Conservation (phyloP, 1,140 invertebrate genomes). For the Pteromalus puparum region DNA sequence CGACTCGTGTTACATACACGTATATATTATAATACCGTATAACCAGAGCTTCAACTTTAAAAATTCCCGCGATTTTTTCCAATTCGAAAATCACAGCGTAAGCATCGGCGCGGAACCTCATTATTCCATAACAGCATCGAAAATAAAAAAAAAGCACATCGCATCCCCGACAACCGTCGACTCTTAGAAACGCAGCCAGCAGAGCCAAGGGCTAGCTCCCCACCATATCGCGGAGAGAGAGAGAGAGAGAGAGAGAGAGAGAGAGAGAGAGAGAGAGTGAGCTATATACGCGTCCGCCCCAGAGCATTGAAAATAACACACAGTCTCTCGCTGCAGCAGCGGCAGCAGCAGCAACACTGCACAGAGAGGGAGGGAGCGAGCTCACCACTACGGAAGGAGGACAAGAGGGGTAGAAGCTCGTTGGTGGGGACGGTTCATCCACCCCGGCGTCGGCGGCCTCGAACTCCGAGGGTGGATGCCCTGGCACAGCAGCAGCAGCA, state of each 20-base stretch:
- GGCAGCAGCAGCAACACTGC: background rate
- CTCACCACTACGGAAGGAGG: background rate
- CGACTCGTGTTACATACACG: no score
- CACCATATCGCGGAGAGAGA: no score
- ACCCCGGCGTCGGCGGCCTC: conserved; percentile 57
- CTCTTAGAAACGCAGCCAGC: background rate
- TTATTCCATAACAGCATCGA: no score
- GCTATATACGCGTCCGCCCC: background rate
- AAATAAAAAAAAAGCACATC: background rate
- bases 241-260: no score
- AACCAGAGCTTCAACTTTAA: no score
- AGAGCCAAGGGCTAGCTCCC: background rate
- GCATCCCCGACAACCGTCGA: no score
- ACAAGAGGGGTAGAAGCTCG: background rate
- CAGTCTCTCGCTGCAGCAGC: background rate
- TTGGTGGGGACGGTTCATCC: conserved; percentile 62
- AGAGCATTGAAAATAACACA: background rate
- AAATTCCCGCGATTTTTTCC: no score
- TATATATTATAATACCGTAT: no score
- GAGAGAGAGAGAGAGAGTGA: no score
- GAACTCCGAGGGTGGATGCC: conserved; percentile 32
- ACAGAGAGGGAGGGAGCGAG: background rate
- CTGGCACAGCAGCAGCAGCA: background rate
- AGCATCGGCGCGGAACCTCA: no score
- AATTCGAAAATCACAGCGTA: no score